Evolutionary conservation across 2,113 vertebrate genomes (phyloP).

Genomic region (Corythornis cristatus): DNA sequence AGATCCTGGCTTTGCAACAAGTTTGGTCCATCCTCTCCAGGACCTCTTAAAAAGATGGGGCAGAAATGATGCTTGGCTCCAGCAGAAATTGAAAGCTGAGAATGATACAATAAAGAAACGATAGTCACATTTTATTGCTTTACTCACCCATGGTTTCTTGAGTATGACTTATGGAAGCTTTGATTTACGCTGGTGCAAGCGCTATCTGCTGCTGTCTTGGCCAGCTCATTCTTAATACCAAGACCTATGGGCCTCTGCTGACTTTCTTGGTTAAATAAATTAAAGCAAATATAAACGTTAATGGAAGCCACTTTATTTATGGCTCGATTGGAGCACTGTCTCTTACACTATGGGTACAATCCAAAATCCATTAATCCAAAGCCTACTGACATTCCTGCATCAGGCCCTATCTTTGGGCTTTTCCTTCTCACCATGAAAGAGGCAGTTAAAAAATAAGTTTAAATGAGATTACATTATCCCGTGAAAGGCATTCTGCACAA

Average conservation of each 20-base stretch:
- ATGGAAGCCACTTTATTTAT: slow-evolving; percentile 49
- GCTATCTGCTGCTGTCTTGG: slow-evolving; percentile 66
- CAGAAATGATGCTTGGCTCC: neutral
- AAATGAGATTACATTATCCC: neutral
- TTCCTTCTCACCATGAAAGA: neutral
- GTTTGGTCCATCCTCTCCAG: neutral
- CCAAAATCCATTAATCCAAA: slow-evolving; percentile 27
- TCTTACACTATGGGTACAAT: neutral
- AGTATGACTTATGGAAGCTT: slow-evolving; percentile 44
- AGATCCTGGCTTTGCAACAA: neutral
- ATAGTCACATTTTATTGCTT: slow-evolving; percentile 22
- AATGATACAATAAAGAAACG: slow-evolving; percentile 10
- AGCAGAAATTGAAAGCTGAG: neutral
- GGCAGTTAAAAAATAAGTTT: neutral
- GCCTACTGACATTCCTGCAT: neutral
- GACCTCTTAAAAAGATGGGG: neutral
- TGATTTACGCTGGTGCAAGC: slow-evolving; percentile 40
- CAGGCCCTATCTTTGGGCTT: neutral
- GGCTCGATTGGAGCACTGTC: neutral
- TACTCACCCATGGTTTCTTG: neutral
- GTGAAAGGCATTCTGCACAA: neutral
- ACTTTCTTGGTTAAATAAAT: slow-evolving; percentile 63
- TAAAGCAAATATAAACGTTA: slow-evolving; percentile 40
- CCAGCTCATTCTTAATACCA: slow-evolving; percentile 48
- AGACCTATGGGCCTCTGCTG: slow-evolving; percentile 35